Percentiles rank a stretch among this genome's conserved stretches.
phyloP scores from a whole-genome alignment of 2,113 vertebrate species.

The Coryphaenoides rupestris region DNA sequence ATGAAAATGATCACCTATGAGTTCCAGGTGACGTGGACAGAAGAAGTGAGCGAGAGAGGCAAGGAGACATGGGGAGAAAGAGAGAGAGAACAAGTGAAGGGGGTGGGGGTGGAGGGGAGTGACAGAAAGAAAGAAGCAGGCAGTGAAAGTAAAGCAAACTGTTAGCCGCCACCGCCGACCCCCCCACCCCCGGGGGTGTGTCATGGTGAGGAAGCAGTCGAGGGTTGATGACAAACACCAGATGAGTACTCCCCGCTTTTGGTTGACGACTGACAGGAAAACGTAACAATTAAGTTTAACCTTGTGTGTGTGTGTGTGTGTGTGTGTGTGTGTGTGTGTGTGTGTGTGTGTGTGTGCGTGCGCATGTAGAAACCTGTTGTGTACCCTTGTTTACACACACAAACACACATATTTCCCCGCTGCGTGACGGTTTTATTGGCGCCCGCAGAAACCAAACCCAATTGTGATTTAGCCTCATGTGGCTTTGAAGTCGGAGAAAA shows the following conservation, averaged over 20 bases:
- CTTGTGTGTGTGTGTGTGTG: neutral
- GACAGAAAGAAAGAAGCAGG: neutral
- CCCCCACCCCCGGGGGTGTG: conserved; percentile 33
- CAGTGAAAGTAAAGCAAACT: neutral
- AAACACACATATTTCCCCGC: conserved; percentile 3
- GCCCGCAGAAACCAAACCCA: conserved; percentile 43
- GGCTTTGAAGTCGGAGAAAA: conserved; percentile 69
- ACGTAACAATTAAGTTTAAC: neutral
- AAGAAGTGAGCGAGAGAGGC: conserved; percentile 20
- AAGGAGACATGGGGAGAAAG: conserved; percentile 11
- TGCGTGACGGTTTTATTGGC: neutral
- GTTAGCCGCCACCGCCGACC: conserved; percentile 39
- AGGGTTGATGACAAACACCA: conserved; percentile 40
- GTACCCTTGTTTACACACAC: neutral
- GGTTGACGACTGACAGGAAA: neutral
- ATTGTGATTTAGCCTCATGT: conserved; percentile 58
- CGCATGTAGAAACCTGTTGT: neutral
- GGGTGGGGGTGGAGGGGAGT: conserved; percentile 9
- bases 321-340: conserved; percentile 5
- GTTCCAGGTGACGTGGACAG: conserved; percentile 10
- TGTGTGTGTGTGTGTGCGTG: neutral
- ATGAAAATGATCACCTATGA: conserved; percentile 40
- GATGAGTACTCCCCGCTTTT: conserved; percentile 9
- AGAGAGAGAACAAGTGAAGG: conserved; percentile 24
- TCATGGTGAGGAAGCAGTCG: conserved; percentile 34